Conservation (phyloP, 2,888 invertebrate species). For the Cantharis lateralis region DNA sequence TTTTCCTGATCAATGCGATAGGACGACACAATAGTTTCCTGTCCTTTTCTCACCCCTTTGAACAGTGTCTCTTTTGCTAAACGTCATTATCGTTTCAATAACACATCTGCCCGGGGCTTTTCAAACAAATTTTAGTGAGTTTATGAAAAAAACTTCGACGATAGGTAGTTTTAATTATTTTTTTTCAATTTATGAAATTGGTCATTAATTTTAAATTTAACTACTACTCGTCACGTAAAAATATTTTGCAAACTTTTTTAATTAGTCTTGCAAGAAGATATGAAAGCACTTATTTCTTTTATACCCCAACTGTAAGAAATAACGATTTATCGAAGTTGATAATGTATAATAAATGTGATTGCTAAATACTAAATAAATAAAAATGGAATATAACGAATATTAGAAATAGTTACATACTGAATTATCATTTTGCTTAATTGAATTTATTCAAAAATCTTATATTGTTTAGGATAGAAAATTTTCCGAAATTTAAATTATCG, state of each 20-base stretch:
- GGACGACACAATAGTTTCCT: constrained; percentile 26
- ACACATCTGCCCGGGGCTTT: constrained; percentile 16
- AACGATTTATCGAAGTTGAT: neutral
- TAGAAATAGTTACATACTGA: no score
- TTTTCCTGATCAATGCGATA: constrained; percentile 33
- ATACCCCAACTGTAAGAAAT: neutral
- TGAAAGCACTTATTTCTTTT: neutral
- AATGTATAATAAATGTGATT: neutral
- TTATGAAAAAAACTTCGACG: neutral
- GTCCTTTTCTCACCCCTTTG: constrained; percentile 22
- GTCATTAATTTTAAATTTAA: neutral
- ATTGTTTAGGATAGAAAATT: neutral
- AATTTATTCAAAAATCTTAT: no score
- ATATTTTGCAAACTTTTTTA: neutral
- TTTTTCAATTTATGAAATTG: neutral
- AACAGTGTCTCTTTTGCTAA: constrained; percentile 3
- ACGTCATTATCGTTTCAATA: constrained; percentile 13
- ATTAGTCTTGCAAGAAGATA: neutral
- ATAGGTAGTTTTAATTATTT: neutral
- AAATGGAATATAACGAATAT: no score
- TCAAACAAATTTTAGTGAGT: constrained; percentile 3
- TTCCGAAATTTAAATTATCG: neutral
- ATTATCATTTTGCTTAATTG: no score
- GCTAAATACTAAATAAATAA: no score
- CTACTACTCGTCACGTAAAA: neutral